Evolutionary conservation across 2,113 vertebrate species (phyloP).

Genomic region (Gopherus flavomarginatus): DNA sequence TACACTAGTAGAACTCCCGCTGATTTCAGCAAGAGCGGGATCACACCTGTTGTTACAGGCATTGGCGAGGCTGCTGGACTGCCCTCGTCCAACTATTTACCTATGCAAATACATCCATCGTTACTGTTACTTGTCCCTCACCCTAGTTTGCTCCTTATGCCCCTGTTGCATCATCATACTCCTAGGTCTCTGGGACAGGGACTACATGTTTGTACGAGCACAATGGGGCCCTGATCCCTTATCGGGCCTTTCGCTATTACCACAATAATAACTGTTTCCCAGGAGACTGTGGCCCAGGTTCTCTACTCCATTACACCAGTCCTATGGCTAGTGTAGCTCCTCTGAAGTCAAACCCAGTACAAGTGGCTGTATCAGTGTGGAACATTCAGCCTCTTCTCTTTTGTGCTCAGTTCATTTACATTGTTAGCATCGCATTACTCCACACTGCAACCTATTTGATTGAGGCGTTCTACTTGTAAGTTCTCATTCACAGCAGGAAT

Average conservation of each 20-base stretch:
- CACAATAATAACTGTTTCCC: neutral
- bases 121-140: neutral
- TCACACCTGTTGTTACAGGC: neutral
- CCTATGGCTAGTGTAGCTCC: neutral
- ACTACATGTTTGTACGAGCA: neutral
- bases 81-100: neutral
- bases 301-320: neutral
- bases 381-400: neutral
- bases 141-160: neutral
- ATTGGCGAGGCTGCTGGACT: neutral
- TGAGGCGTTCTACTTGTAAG: neutral
- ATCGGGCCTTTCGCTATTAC: neutral
- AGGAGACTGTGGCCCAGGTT: neutral
- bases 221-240: neutral
- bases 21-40: neutral
- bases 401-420: neutral
- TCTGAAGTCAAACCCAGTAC: neutral
- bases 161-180: neutral
- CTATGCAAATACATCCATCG: neutral
- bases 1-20: rapidly evolving
- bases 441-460: neutral
- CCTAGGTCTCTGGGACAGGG: neutral
- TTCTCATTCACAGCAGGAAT: neutral
- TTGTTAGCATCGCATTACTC: neutral
- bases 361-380: neutral